Conservation (phyloP, 2,888 invertebrate genomes). For the Chymomyza procnemis region DNA sequence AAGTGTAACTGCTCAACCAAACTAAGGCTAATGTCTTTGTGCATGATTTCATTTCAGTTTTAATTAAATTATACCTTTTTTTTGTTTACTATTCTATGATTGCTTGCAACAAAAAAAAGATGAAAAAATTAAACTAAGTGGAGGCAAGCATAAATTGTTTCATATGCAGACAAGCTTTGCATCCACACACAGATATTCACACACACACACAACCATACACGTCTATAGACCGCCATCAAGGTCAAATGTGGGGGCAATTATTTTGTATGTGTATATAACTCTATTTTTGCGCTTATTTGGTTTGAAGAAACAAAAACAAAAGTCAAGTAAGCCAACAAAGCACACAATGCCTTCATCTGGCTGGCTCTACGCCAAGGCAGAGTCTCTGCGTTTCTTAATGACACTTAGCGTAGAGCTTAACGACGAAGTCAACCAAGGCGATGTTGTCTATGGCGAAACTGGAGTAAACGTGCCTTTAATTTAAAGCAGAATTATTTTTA, state of each 20-base stretch:
- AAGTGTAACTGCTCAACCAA: constrained; percentile 65
- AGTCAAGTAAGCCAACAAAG: constrained; percentile 17
- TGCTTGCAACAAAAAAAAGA: constrained; percentile 60
- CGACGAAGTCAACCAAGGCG: constrained; percentile 24
- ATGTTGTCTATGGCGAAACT: constrained; percentile 51
- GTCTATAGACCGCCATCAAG: not conserved
- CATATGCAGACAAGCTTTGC: constrained; percentile 9
- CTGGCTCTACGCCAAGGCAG: constrained; percentile 49
- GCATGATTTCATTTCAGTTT: constrained; percentile 65
- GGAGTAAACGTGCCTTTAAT: constrained; percentile 68
- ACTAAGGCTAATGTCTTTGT: constrained; percentile 65
- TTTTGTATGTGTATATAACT: constrained; percentile 35
- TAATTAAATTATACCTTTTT: constrained; percentile 67
- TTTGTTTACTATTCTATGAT: constrained; percentile 54
- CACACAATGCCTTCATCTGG: constrained; percentile 45
- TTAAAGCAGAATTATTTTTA: constrained; percentile 52
- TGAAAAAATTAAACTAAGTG: not conserved
- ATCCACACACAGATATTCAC: not conserved
- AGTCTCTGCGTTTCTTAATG: constrained; percentile 7
- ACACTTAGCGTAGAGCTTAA: not conserved
- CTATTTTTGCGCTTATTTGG: constrained; percentile 36
- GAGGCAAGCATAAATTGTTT: constrained; percentile 43
- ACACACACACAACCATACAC: not conserved
- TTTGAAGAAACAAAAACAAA: constrained; percentile 28
- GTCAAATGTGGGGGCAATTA: constrained; percentile 48